Conservation (phyloP, 2,113 vertebrate genomes). For the Lepisosteus osseus region DNA sequence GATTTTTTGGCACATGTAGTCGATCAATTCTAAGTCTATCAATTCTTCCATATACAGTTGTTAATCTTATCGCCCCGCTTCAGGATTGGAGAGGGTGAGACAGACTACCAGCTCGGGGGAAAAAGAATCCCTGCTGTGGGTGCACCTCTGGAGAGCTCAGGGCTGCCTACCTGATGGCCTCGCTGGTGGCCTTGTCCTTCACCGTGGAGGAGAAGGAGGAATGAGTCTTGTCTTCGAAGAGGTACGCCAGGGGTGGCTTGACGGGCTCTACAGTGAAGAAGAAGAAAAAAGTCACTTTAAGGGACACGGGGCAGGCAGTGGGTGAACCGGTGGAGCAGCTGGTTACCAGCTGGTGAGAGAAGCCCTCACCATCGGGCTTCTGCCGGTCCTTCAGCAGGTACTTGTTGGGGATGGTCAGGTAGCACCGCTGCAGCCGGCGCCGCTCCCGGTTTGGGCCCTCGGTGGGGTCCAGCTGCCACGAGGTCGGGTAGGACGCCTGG, state of each 20-base stretch:
- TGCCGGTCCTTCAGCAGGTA: conserved; percentile 90
- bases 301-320: too few species aligned
- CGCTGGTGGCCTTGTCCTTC: conserved; percentile 97
- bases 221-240: conserved; percentile 96
- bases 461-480: conserved; percentile 95
- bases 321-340: too few species aligned
- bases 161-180: conserved; percentile 83
- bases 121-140: too few species aligned
- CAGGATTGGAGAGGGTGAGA: too few species aligned
- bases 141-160: background rate
- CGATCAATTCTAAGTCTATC: too few species aligned
- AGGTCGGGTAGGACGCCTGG: conserved; percentile 85
- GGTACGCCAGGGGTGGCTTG: conserved; percentile 81
- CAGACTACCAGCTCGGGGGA: too few species aligned
- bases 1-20: too few species aligned
- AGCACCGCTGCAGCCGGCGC: conserved; percentile 89
- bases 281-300: conserved; percentile 6
- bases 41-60: too few species aligned
- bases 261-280: conserved; percentile 63
- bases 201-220: conserved; percentile 95
- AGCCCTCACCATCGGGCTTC: conserved; percentile 76
- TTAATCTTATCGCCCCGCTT: too few species aligned
- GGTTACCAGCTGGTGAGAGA: too few species aligned
- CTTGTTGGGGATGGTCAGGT: conserved; percentile 95
- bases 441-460: conserved; percentile 94